These are phyloP conservation scores for Agonopterix subpropinquella DNA, from an alignment of 2,888 invertebrate genomes.

Conservation along the genomic window DNA sequence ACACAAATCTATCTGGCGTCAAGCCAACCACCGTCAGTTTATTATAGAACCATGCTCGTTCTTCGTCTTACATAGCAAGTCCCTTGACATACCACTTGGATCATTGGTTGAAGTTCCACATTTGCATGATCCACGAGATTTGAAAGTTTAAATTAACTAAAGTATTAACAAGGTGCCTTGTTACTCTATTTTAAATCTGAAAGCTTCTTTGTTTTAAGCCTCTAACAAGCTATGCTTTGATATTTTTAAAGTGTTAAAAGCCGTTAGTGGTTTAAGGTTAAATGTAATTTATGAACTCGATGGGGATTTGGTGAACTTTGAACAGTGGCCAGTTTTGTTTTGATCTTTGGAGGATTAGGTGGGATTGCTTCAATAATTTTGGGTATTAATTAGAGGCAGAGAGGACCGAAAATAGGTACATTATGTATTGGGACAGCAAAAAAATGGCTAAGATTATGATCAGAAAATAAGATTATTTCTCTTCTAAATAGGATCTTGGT, in stretches of 20 bases:
- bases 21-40: constrained; percentile 48
- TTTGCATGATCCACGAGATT: too few species aligned
- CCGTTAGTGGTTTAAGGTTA: constrained; percentile 25
- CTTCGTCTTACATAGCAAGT: too few species aligned
- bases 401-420: too few species aligned
- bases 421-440: too few species aligned
- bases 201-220: constrained; percentile 46
- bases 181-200: constrained; percentile 54
- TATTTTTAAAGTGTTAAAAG: constrained; percentile 21
- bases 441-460: too few species aligned
- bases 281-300: constrained; percentile 26
- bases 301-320: constrained; percentile 1
- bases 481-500: too few species aligned
- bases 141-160: constrained; percentile 10
- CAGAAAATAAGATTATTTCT: too few species aligned
- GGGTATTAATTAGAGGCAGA: too few species aligned
- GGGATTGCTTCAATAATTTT: neutral
- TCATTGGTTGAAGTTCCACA: too few species aligned
- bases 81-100: too few species aligned
- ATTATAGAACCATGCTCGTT: constrained; percentile 41
- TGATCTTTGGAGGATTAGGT: neutral
- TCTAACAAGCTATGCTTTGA: constrained; percentile 23
- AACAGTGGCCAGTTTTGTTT: neutral
- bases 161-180: constrained; percentile 47
- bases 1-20: constrained; percentile 33